Base-by-base conservation (phyloP, 2,113 vertebrate species). In the Sardina pilchardus region DNA sequence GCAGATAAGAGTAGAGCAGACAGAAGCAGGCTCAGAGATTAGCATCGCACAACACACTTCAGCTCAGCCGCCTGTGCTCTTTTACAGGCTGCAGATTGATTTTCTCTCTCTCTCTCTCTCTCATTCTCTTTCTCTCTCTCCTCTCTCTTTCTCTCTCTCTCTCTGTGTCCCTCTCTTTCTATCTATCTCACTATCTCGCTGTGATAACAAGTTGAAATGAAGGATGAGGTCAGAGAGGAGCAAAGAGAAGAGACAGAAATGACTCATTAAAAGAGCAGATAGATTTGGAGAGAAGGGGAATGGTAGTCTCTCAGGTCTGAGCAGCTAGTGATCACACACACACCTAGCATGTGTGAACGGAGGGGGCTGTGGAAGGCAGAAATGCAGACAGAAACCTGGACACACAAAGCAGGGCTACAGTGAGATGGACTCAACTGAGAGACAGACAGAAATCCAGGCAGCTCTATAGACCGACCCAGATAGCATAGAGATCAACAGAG, bases 31-130 rank as follows among this genome's bases (percentile, higher is more conserved):
- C 63, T 30, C 30, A 71, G 63, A 71, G 63, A 71, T 71, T 71
- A 34, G 63, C 63, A 71, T 71, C 63, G 63, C 63, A 71, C 63
- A 30, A 71, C 63, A 71, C 63, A 71, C 6, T 81, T 42, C 83
- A 75, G 53, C 83, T 75, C 48, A 48, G 48, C 71, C 26, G 63
- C 63, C 26, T 48, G 47, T 21, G 81, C 83, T 44, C 30, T 67
- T 83, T 45, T 34, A 34, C 36, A 26, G 34, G 21, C n/a, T 56
- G 16, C 50, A 9, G 81, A 78, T 80, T 82, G 45, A 85, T n/a
- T 36, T 59, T 63, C 21, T 63, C 59, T 8, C 7, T 34, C 63
- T 34, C 1, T 34, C 26, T 71, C n/a, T 71, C 26, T 71, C 63
- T 34, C 63, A 34, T 8, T 71, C n/a, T 71, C 26, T 30, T 5